A percentile compares a stretch with the other conserved stretches of the same genome.
Evolutionary conservation across 1,140 invertebrate genomes (phyloP).

Genomic region (Antheraea pernyi): DNA sequence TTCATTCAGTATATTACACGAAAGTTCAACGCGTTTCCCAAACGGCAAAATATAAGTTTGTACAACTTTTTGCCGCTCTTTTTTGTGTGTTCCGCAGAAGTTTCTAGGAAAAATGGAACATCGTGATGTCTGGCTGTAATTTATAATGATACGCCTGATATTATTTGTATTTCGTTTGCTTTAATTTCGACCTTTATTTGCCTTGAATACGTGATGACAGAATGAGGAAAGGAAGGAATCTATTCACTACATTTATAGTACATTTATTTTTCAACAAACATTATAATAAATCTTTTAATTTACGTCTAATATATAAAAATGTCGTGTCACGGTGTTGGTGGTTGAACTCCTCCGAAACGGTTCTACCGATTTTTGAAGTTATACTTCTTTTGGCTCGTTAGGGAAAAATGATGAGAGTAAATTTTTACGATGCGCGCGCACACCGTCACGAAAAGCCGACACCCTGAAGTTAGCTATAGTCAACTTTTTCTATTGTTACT

Average conservation of each 20-base stretch:
- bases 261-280: no score
- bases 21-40: not conserved
- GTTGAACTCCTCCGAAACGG: no score
- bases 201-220: not conserved
- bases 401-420: no score
- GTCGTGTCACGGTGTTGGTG: no score
- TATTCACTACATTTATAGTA: not conserved
- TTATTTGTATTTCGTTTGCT: slow-evolving; percentile 1
- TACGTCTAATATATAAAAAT: no score
- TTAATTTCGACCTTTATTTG: slow-evolving; percentile 3
- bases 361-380: no score
- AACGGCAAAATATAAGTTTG: not conserved
- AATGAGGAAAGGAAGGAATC: not conserved
- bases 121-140: slow-evolving; percentile 1
- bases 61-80: not conserved
- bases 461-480: no score
- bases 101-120: not conserved
- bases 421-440: no score
- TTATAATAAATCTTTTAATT: no score
- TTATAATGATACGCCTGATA: slow-evolving; percentile 3
- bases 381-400: no score
- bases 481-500: no score
- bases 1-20: not conserved
- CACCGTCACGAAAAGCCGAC: no score
- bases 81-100: not conserved